Evolutionary conservation across 2,797 vertebrate genomes (phyloP).

Genomic region (Melanotaenia parkinsoni): DNA sequence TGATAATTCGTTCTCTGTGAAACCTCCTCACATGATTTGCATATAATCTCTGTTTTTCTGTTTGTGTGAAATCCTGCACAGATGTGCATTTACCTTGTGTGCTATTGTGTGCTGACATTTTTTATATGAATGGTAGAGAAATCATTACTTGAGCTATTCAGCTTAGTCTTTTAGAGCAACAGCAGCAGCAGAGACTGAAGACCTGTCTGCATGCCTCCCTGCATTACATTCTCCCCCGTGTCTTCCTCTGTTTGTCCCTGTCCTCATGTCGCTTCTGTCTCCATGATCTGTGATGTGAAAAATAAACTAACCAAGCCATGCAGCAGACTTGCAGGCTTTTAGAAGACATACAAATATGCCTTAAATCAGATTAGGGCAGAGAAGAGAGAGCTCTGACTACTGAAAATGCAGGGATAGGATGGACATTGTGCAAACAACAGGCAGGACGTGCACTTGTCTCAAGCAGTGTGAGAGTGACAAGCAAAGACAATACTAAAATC

Average conservation of each 20-base stretch:
- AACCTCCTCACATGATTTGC: constrained; percentile 50
- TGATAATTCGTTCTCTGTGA: constrained; percentile 67
- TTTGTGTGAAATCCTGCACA: constrained; percentile 25
- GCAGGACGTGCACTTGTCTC: constrained; percentile 55
- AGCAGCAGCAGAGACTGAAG: constrained; percentile 37
- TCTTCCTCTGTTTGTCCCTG: constrained; percentile 44
- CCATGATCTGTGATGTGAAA: constrained; percentile 34
- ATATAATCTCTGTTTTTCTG: constrained; percentile 38
- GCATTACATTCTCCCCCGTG: constrained; percentile 41
- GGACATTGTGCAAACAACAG: constrained; percentile 65
- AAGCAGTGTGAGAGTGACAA: constrained; percentile 50
- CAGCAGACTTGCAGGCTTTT: constrained; percentile 67
- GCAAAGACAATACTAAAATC: constrained; percentile 44
- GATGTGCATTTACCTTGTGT: constrained; percentile 18
- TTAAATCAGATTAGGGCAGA: constrained; percentile 71
- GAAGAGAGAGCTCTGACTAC: constrained; percentile 47
- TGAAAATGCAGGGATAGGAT: constrained; percentile 65
- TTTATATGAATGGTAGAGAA: constrained; percentile 47
- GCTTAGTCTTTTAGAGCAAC: constrained; percentile 33
- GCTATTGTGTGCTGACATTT: constrained; percentile 39
- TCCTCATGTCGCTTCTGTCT: constrained; percentile 61
- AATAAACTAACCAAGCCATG: constrained; percentile 58
- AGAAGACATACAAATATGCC: constrained; percentile 69
- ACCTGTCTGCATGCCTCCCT: constrained; percentile 43
- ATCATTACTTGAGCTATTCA: constrained; percentile 48